These are phyloP conservation scores for Naso thynnoides DNA, from an alignment of 2,797 vertebrate genomes.

Conservation along the genomic window DNA sequence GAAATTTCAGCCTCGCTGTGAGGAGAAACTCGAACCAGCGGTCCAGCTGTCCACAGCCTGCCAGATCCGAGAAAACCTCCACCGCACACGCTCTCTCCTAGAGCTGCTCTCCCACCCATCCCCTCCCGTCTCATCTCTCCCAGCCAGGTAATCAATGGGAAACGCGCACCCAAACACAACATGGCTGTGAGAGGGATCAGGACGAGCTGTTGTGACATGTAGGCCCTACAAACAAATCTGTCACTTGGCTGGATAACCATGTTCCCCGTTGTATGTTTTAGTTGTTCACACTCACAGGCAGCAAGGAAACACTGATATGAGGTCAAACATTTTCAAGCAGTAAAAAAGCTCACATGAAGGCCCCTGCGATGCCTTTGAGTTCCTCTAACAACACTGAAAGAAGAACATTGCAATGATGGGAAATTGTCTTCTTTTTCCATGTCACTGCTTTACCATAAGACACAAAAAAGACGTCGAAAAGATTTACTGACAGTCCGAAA, in stretches of 20 bases:
- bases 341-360: background rate
- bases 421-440: background rate
- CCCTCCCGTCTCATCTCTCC: constrained; percentile 41
- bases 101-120: constrained; percentile 41
- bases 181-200: constrained; percentile 47
- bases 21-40: constrained; percentile 82
- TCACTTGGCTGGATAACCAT: constrained; percentile 37
- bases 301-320: constrained; percentile 30
- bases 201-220: constrained; percentile 67
- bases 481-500: background rate
- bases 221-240: constrained; percentile 73
- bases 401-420: background rate
- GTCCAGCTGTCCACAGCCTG: constrained; percentile 84
- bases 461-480: no score
- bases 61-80: constrained; percentile 64
- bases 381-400: background rate
- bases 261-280: constrained; percentile 50
- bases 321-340: constrained; percentile 4
- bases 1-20: constrained; percentile 86
- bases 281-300: constrained; percentile 38
- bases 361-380: background rate
- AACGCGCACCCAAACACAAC: constrained; percentile 77
- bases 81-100: constrained; percentile 58
- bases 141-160: constrained; percentile 83
- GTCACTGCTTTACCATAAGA: background rate